Base-by-base conservation (phyloP, 2,797 vertebrate species). In the Cottoperca gobio region DNA sequence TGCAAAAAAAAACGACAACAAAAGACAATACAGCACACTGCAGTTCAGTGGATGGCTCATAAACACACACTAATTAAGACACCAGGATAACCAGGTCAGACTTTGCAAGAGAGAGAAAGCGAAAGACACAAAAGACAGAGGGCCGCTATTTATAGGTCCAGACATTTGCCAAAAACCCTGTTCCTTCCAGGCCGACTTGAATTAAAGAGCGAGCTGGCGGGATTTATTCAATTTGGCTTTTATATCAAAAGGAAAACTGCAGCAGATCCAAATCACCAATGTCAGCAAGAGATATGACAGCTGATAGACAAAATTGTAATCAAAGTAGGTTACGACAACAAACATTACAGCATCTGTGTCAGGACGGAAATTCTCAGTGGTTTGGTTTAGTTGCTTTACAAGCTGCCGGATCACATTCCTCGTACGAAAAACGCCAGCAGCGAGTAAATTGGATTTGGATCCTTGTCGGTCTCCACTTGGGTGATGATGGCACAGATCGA, bases 361-460 rank as follows among this genome's bases (percentile, higher is more conserved):
- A 4, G 3, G 5, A 14, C 23, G 40, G 21, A 61, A 72, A 71
- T 9, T 28, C 66, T 63, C 23, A n/a, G 49, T 2, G 31, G 58
- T 74, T 72, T 8, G 39, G 52, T 42, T 46, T 5, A 13, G 40
- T 19, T 10, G 19, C 23, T 62, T 55, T 28, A 46, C 59, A 50
- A 79, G 54, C 46, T 37, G 60, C 46, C 16, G 31, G 73, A 68
- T 81, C 57, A 42, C 74, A 70, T 80, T 86, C 16, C 52, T 71
- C 7, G 1, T 48, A 17, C 4, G 4, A 62, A 45, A 35, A 70
- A 70, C 4, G 33, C 39, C 17, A 2, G 17, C 49, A 8, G 45
- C 37, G 53, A 57, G 35, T 8, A 73, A 88, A 90, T 67, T 88
- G 77, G 86, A 88, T 91, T 88, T 71, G 78, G 73, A 72, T 76